These are phyloP conservation scores for Forbesichthys agassizii DNA, from an alignment of 2,113 vertebrate genomes.

Conservation along the genomic window DNA sequence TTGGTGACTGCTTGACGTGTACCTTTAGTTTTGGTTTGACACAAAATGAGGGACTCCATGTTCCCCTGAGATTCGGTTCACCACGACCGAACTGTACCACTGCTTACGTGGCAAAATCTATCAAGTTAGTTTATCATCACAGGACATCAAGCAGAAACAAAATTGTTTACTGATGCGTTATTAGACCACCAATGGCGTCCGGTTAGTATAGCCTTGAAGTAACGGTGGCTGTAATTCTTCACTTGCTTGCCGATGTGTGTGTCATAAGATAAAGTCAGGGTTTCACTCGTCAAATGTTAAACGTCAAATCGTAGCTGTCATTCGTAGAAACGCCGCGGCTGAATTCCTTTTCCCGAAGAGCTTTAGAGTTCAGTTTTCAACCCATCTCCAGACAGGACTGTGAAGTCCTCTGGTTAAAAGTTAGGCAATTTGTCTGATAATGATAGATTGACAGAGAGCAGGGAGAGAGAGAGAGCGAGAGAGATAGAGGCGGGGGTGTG, in stretches of 20 bases:
- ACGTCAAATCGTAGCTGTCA: no score
- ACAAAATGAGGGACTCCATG: slow-evolving; percentile 29
- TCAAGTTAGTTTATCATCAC: slow-evolving; percentile 33
- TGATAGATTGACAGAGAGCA: no score
- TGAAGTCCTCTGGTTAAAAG: no score
- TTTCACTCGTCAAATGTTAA: no score
- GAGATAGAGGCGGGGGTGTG: no score
- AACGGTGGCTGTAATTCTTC: neutral
- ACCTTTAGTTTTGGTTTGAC: no score
- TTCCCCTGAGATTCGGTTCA: neutral
- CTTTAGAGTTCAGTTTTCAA: neutral
- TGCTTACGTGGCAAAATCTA: slow-evolving; percentile 52
- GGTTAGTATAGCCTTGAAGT: neutral
- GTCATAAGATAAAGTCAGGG: neutral
- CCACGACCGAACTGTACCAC: slow-evolving; percentile 1
- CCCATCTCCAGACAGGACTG: no score
- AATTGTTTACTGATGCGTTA: slow-evolving; percentile 37
- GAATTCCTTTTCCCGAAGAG: neutral
- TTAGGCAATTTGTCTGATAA: no score
- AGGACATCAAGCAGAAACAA: slow-evolving; percentile 42
- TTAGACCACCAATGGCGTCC: slow-evolving; percentile 21
- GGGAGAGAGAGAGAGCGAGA: no score
- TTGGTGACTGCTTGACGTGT: no score
- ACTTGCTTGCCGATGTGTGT: neutral
- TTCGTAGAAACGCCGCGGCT: no score